Evolutionary conservation across 2,797 vertebrate species (phyloP), one percentile per base, ranked within the genome.

Genomic region (Gorsachius magnificus): DNA sequence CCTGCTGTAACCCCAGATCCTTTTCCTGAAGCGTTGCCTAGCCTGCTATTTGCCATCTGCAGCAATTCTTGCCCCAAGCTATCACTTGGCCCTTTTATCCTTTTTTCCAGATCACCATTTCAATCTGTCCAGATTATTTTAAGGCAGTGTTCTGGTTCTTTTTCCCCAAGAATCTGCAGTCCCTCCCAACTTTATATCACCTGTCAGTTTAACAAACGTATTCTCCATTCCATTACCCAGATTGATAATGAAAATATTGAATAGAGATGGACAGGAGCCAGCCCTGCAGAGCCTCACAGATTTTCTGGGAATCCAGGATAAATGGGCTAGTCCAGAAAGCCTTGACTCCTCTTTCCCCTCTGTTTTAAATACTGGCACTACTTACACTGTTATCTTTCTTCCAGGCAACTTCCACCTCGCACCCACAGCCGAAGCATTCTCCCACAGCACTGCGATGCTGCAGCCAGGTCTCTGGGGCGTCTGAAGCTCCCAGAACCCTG

Each of bases 211-310:
- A 96, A 96, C 90, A 93, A 93, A 94, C 43, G 22, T 51, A 50
- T 77, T 90, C 95, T 90, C 93, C 90, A 56, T 93, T 94, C 93
- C 95, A 96, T 96, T 96, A 94, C 75, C 89, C 83, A 93, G 89
- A 96, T 87, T 95, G 90, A 96, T 93, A 92, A 96, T 90, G 90
- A 90, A 96, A 95, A 94, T 96, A 97, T 65, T 94, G 93, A 95
- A 89, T 74, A 77, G 89, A 80, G 64, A 95, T 96, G 96, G 95
- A 96, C 70, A 82, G 56, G 3, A 94, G 96, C 96, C 96, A 97
- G 93, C 80, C 86, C 89, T 93, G 95, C 87, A 77, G 86, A 94
- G 83, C 68, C 90, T 95, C 92, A 36, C 83, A 87, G 90, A 89
- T 89, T 95, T 96, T 93, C 95, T 96, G 95, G 92, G 95, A 96